Percentiles rank a stretch among this genome's conserved stretches.
Evolutionary conservation across 2,113 vertebrate species (phyloP).

Genomic region (Anhinga anhinga): DNA sequence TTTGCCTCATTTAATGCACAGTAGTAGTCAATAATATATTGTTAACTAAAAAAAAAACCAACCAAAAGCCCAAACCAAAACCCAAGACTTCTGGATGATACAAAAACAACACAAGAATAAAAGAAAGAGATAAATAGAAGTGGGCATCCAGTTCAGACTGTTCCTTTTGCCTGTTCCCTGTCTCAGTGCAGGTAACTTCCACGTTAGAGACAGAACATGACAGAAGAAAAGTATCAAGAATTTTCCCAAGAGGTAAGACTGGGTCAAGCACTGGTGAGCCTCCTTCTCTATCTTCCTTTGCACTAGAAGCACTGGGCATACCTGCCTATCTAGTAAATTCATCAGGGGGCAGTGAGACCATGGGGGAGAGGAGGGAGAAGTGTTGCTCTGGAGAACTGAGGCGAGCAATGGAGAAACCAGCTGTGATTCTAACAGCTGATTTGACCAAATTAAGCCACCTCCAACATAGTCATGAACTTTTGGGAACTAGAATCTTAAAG

Average conservation of each 20-base stretch:
- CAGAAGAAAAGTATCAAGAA: background rate
- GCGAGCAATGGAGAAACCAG: background rate
- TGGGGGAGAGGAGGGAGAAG: background rate
- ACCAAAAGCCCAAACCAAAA: background rate
- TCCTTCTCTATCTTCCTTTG: background rate
- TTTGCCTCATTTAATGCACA: background rate
- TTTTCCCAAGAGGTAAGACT: background rate
- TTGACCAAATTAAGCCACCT: background rate
- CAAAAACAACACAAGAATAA: background rate
- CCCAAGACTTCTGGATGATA: fast-evolving
- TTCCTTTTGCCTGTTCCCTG: background rate
- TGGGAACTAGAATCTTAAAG: background rate
- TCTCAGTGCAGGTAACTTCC: background rate
- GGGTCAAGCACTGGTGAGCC: background rate
- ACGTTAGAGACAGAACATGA: background rate
- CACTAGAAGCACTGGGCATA: background rate
- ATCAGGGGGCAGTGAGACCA: fast-evolving
- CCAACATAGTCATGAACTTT: background rate
- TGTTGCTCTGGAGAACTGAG: background rate
- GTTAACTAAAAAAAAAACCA: background rate
- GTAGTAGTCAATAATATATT: background rate
- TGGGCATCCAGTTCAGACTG: fast-evolving
- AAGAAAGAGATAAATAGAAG: background rate
- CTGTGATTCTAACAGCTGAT: background rate
- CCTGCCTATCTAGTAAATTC: background rate